A percentile compares a stretch with the other conserved stretches of the same genome.
These are phyloP conservation scores for Chlorodrepanis virens DNA, from an alignment of 2,113 vertebrate genomes.

Conservation along the genomic window DNA sequence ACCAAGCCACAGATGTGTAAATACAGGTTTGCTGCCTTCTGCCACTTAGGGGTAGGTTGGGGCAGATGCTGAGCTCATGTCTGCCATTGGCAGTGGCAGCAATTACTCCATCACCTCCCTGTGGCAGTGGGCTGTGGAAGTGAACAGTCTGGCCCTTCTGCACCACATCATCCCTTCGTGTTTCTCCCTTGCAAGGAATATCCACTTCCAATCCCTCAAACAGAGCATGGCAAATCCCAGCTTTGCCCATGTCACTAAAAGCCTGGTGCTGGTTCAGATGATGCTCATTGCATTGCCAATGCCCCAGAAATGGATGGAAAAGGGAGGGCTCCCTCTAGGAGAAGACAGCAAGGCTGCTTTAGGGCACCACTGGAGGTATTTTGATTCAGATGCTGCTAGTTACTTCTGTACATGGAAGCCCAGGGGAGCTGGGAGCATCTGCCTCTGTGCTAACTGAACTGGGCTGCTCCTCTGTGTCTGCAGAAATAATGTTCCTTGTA, in stretches of 20 bases:
- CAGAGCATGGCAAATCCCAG: background rate
- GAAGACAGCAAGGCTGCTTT: background rate
- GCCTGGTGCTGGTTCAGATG: background rate
- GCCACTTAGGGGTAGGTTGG: background rate
- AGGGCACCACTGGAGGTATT: background rate
- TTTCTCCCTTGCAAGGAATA: background rate
- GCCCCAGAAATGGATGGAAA: background rate
- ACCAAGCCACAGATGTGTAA: background rate
- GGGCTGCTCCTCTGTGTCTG: background rate
- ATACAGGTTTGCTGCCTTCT: background rate
- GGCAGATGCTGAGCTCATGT: background rate
- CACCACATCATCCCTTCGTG: fast-evolving
- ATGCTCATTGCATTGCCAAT: fast-evolving
- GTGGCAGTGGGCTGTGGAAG: background rate
- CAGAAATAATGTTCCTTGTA: background rate
- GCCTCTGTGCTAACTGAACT: background rate
- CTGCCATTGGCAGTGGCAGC: background rate
- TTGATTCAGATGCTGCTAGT: background rate
- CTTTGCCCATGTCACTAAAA: background rate
- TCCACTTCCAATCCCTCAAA: background rate
- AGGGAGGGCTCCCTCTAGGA: background rate
- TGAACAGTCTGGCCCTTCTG: background rate
- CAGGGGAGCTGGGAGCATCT: background rate
- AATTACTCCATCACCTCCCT: background rate
- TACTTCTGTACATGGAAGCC: background rate